These are phyloP conservation scores for Halcyon chelicuti DNA, from an alignment of 2,797 vertebrate species.

Conservation along the genomic window DNA sequence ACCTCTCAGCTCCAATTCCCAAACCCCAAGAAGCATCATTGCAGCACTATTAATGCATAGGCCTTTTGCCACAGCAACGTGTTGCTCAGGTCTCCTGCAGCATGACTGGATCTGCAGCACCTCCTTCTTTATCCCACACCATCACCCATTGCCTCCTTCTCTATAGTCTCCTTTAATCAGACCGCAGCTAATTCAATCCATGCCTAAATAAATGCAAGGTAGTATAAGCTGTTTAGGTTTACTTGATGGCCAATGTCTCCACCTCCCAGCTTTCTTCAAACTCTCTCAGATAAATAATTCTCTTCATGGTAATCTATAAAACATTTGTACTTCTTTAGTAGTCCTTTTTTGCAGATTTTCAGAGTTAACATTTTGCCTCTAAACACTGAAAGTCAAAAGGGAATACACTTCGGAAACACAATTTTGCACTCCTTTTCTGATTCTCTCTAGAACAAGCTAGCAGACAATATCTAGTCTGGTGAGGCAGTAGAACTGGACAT, in stretches of 20 bases:
- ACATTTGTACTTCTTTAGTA: not conserved
- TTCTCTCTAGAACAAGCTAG: not conserved
- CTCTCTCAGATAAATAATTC: not conserved
- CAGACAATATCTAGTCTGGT: not conserved
- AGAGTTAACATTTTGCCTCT: not conserved
- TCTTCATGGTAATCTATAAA: not conserved
- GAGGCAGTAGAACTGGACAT: not conserved
- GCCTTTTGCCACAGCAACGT: not conserved
- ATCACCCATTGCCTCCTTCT: not conserved
- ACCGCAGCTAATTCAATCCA: not conserved
- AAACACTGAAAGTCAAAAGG: not conserved
- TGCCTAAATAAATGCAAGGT: constrained; percentile 11
- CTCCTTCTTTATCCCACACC: not conserved
- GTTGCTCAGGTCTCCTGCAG: not conserved
- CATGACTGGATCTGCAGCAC: not conserved
- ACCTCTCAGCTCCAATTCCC: not conserved
- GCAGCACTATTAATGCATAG: not conserved
- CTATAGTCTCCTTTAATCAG: not conserved
- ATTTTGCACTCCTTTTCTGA: not conserved
- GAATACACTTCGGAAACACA: not conserved
- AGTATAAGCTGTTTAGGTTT: constrained; percentile 21
- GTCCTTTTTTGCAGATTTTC: not conserved
- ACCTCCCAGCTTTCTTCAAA: not conserved
- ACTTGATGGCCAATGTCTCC: not conserved
- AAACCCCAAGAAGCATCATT: not conserved